Percentiles rank a stretch among this genome's conserved stretches.
phyloP scores from a whole-genome alignment of 2,797 vertebrate species.

The Melanotaenia nigrans region DNA sequence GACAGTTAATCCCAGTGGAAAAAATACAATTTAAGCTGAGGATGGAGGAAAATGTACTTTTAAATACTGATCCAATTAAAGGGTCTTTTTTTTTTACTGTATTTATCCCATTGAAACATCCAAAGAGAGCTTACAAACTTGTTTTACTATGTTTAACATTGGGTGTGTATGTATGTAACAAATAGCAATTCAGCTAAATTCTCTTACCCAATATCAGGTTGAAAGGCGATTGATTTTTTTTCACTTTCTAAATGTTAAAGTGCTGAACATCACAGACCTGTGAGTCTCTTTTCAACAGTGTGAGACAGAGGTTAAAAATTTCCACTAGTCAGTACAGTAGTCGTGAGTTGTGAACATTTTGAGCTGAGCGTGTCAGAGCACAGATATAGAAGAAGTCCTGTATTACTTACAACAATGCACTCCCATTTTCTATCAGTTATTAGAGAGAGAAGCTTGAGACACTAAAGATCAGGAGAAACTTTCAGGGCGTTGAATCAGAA shows the following conservation, averaged over 20 bases:
- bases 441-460: conserved; percentile 19
- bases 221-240: neutral
- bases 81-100: neutral
- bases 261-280: conserved; percentile 1
- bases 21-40: conserved; percentile 10
- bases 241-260: conserved; percentile 2
- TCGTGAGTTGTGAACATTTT: conserved; percentile 59
- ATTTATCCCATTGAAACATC: conserved; percentile 7
- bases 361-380: conserved; percentile 32
- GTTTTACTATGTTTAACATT: neutral
- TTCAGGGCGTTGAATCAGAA: conserved; percentile 5
- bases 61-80: neutral
- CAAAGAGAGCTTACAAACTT: neutral
- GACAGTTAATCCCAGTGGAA: conserved; percentile 38
- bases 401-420: conserved; percentile 7
- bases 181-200: neutral
- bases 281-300: neutral
- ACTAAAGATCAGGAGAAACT: conserved; percentile 25
- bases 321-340: conserved; percentile 51
- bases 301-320: conserved; percentile 33
- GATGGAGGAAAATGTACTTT: neutral
- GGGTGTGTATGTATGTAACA: neutral
- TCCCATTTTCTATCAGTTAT: conserved; percentile 23
- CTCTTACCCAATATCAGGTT: neutral
- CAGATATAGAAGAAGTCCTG: conserved; percentile 36